phyloP scores from a whole-genome alignment of 2,113 vertebrate genomes.

The Muntiacus reevesi region DNA sequence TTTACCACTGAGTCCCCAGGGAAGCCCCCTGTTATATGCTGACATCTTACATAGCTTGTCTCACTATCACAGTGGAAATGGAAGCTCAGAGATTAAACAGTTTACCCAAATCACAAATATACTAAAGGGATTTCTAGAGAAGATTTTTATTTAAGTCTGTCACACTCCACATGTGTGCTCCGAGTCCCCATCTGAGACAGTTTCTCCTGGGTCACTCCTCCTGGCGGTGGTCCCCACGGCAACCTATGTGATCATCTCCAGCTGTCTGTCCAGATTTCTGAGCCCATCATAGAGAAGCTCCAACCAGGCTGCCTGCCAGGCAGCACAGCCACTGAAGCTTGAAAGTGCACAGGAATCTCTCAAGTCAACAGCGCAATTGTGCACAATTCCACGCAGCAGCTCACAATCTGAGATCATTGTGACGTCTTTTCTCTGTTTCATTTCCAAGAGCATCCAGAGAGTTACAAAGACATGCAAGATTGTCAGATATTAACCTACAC shows the following conservation, averaged over 20 bases:
- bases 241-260: rapidly evolving
- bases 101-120: neutral
- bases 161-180: neutral
- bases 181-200: neutral
- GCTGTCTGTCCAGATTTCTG: rapidly evolving
- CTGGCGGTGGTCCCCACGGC: neutral
- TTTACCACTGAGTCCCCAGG: neutral
- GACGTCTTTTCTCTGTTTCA: neutral
- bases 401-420: neutral
- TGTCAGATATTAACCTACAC: neutral
- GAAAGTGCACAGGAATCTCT: neutral
- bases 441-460: neutral
- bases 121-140: neutral
- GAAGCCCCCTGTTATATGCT: neutral
- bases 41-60: neutral
- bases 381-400: rapidly evolving
- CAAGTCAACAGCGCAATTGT: neutral
- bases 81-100: neutral
- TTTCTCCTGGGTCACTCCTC: rapidly evolving
- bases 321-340: neutral
- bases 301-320: neutral
- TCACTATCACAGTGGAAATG: neutral
- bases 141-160: neutral
- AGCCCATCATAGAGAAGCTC: neutral
- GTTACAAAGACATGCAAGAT: neutral